Base-by-base conservation (phyloP, 1,140 invertebrate species). In the Drosophila malerkotliana region DNA sequence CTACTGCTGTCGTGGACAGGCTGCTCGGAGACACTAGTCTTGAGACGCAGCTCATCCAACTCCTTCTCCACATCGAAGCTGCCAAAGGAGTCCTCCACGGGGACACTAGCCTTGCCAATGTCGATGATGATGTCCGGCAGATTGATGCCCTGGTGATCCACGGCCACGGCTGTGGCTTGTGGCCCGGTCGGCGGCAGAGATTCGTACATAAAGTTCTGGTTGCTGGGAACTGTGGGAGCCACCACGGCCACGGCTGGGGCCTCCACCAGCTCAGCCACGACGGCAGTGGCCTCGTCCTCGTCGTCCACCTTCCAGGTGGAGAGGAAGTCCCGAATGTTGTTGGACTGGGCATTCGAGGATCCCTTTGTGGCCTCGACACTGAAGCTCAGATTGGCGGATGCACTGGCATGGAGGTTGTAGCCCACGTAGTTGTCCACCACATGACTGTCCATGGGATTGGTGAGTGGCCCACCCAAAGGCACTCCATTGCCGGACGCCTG, bases 251-350 rank as follows among this genome's bases (percentile, higher is more conserved):
- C 62, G 0, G 72, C 48, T 24, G 72, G 10, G 3, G 51, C 7
- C 21, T 77, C 69, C 8, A 66, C 8, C 26, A 69, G 53, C 0
- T 15, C 41, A 10, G 15, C 41, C 5, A 59, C 4, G 0, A 41
- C 71, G 24, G 49, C 45, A 5, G 45, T 18, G 1, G 60, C 56
- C 21, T 57, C 59, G 37, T 90, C 91, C 52, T 92, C 91, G 52
- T 92, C 91, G 24, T 91, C 91, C 26, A 91, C 91, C 58, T 92
- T 92, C 91, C 91, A 92, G 21, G 83, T 91, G 41, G 91, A 54
- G 2, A 92, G 63, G 45, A 91, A 92, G 57, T 92, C 91, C 0
- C 91, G 79, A 39, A 92, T 75, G 30, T 83, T 91, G 14, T 79
- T 79, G 39, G 78, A 89, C 26, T 82, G 87, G 12, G 81, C 63